Base-by-base conservation (phyloP, 1,140 invertebrate species). In the Limonius californicus region DNA sequence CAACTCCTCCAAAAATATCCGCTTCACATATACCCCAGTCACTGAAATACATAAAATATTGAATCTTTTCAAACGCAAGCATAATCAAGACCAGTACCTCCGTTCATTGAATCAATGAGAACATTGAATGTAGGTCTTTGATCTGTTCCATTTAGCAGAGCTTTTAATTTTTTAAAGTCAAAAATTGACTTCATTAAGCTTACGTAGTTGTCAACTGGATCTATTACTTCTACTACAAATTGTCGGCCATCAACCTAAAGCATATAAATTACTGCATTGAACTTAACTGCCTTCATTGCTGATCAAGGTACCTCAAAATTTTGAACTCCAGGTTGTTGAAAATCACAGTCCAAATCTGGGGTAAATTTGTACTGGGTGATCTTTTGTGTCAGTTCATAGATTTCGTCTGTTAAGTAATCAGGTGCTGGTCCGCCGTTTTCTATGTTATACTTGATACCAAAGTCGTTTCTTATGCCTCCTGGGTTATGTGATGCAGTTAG, bases 401-500 rank as follows among this genome's bases (percentile, higher is more conserved):
- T 98, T 62, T 87, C 83, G 72, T 97, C 87, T 0, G 96, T 99
- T 15, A 96, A 87, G 47, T 79, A 78, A 77, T 97, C 95, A 0
- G 95, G 95, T 8, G 97, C 96, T 15, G 97, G 96, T 1, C 92
- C 98, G 68, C 98, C 98, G 81, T 99, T 99, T 54, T 89, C 83
- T 67, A 88, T 93, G 78, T 99, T 99, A 75, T 93, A 99, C 79
- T 99, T 99, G 69, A 99, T 98, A 35, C 98, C 98, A 80, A 99
- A 99, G 80, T 99, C 98, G 66, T 90, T 92, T 75, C 98, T 84
- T 2, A 93, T 92, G 45, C 98, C 97, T 64, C 98, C 98, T 19
- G 98, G 97, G 82, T 99, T 99, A 76, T 99, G 98, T 54, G 95
- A 98, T 0, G 98, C 98, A 15, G 98, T 99, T 14, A 99, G 80